Evolutionary conservation across 2,888 invertebrate genomes (phyloP).

Genomic region (Scaptomyza flava): DNA sequence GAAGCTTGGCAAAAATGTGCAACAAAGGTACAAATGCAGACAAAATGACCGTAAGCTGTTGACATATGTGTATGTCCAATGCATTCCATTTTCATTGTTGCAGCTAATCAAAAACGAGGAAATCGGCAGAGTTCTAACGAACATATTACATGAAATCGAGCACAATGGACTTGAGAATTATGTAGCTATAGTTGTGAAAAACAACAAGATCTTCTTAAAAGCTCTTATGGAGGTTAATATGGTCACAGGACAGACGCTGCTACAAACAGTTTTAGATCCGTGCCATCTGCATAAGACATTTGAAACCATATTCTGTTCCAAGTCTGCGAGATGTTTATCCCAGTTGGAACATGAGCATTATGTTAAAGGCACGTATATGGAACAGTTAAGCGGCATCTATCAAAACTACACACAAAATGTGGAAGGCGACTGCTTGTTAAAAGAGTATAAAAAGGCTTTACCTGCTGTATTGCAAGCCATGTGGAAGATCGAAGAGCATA

Average conservation of each 20-base stretch:
- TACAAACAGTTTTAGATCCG: constrained; percentile 27
- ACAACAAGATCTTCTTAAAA: constrained; percentile 1
- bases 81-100: background rate
- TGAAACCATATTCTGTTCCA: constrained; percentile 29
- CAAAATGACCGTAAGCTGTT: constrained; percentile 25
- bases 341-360: constrained; percentile 17
- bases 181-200: constrained; percentile 37
- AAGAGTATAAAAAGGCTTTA: constrained; percentile 18
- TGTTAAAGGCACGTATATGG: background rate
- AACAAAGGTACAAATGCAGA: background rate
- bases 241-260: constrained; percentile 20
- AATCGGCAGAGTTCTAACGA: constrained; percentile 30
- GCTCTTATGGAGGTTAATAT: constrained; percentile 20
- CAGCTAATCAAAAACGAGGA: constrained; percentile 34
- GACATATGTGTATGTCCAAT: background rate
- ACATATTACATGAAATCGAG: constrained; percentile 48
- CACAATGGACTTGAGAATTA: constrained; percentile 42
- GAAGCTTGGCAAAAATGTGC: constrained; percentile 22
- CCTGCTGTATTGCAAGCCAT: constrained; percentile 29
- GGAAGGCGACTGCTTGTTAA: constrained; percentile 13
- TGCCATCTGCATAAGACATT: constrained; percentile 27
- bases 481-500: constrained; percentile 45
- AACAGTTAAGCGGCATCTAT: constrained; percentile 13
- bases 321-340: constrained; percentile 22
- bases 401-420: constrained; percentile 26